Conservation (phyloP, 2,797 vertebrate species). For the Phoebastria nigripes region DNA sequence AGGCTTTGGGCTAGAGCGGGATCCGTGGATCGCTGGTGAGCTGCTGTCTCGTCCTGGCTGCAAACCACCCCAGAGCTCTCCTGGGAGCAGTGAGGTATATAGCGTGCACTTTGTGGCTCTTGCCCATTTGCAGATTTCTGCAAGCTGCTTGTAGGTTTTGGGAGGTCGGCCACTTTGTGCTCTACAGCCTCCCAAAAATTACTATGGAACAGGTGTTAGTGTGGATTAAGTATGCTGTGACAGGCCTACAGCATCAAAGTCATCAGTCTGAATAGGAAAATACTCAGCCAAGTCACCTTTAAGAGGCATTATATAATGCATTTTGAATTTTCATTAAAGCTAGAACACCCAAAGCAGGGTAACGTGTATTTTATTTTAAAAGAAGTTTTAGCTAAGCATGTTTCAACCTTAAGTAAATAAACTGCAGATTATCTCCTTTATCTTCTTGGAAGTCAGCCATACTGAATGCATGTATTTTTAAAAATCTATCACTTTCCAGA, state of each 20-base stretch:
- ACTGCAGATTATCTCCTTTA: not conserved
- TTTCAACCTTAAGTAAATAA: not conserved
- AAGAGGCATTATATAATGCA: not conserved
- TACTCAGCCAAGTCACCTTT: not conserved
- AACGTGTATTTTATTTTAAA: not conserved
- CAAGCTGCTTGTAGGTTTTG: not conserved
- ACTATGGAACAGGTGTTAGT: not conserved
- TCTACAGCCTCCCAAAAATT: not conserved
- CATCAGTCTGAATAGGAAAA: not conserved
- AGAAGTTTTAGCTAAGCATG: not conserved
- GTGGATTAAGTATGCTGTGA: not conserved
- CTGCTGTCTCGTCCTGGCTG: not conserved
- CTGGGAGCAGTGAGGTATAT: accelerated
- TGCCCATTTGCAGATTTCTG: not conserved
- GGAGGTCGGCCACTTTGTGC: not conserved
- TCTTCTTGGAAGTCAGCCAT: not conserved
- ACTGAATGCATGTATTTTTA: not conserved
- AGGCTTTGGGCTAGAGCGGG: not conserved
- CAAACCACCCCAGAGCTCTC: not conserved
- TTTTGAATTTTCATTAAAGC: not conserved
- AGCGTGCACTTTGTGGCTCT: accelerated
- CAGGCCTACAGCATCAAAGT: not conserved
- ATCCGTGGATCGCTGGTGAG: accelerated
- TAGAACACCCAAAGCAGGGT: not conserved
- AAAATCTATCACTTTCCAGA: not conserved